These are phyloP conservation scores for Unio pictorum DNA, from an alignment of 2,888 invertebrate species.

Conservation along the genomic window DNA sequence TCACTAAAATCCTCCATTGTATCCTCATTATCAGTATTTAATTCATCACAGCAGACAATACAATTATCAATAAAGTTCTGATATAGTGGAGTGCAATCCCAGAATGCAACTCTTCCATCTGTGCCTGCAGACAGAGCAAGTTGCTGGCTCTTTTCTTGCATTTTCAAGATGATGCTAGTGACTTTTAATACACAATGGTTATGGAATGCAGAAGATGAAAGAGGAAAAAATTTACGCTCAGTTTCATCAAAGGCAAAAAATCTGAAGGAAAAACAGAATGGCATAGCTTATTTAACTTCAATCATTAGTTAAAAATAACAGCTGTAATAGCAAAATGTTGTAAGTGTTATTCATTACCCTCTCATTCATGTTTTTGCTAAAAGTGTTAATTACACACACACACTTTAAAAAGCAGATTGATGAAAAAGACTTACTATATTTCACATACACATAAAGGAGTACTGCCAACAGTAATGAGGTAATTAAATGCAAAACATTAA, in stretches of 20 bases:
- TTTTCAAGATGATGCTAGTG: slow-evolving; percentile 63
- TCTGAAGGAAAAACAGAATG: slow-evolving; percentile 33
- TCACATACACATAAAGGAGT: too few species aligned
- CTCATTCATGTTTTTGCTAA: too few species aligned
- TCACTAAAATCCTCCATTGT: too few species aligned
- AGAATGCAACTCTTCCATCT: slow-evolving; percentile 81
- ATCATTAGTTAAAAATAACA: too few species aligned
- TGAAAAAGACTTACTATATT: too few species aligned
- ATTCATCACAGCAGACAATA: neutral
- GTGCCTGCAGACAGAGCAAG: slow-evolving; percentile 79
- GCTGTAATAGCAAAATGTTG: too few species aligned
- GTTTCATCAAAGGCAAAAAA: slow-evolving; percentile 51
- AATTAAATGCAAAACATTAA: too few species aligned
- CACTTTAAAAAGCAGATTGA: too few species aligned
- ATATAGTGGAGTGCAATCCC: slow-evolving; percentile 74
- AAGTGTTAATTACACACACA: too few species aligned
- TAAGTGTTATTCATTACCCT: too few species aligned
- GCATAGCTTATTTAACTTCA: neutral
- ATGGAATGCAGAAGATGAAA: slow-evolving; percentile 72
- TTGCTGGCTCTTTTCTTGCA: neutral
- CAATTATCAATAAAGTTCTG: slow-evolving; percentile 4
- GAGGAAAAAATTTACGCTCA: slow-evolving; percentile 35
- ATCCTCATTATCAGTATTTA: neutral
- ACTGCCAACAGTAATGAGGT: too few species aligned
- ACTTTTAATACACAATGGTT: slow-evolving; percentile 82